Evolutionary conservation across 1,140 invertebrate genomes (phyloP).

Genomic region (Hylyphantes graminicola): DNA sequence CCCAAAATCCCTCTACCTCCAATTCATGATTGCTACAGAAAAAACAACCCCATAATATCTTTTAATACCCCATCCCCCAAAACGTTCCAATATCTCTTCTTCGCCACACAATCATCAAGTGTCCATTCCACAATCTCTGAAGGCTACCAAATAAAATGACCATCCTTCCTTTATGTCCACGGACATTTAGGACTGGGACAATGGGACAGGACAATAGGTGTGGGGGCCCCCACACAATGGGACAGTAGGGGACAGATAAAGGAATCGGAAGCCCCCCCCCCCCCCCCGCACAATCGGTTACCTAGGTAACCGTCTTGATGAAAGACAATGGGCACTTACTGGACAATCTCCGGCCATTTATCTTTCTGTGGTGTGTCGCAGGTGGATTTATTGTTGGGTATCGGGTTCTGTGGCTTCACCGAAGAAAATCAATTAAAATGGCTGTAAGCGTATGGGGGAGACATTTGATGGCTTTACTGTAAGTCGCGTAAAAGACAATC

Average conservation of each 20-base stretch:
- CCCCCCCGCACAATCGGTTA: conserved; percentile 29
- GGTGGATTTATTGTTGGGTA: background rate
- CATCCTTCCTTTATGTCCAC: background rate
- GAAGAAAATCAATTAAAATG: no score
- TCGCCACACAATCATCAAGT: conserved; percentile 32
- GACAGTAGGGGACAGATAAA: conserved; percentile 9
- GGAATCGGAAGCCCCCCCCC: conserved; percentile 28
- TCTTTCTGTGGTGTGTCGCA: background rate
- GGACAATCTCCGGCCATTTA: conserved; percentile 11
- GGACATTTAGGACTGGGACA: conserved; percentile 13
- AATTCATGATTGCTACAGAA: no score
- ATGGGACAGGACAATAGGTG: conserved; percentile 18
- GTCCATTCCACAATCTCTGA: conserved; percentile 8
- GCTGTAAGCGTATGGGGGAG: no score
- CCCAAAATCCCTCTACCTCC: no score
- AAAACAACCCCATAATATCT: background rate
- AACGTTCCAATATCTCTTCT: background rate
- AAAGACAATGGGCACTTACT: conserved; percentile 49
- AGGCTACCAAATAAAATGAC: background rate
- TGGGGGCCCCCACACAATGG: conserved; percentile 4
- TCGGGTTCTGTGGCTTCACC: no score
- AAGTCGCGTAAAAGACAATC: no score
- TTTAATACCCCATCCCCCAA: background rate
- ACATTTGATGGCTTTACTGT: no score
- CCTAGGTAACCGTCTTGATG: conserved; percentile 29